These are phyloP conservation scores for Paralinhomoeus sp. DNA, from an alignment of 2,888 invertebrate genomes.

Conservation along the genomic window DNA sequence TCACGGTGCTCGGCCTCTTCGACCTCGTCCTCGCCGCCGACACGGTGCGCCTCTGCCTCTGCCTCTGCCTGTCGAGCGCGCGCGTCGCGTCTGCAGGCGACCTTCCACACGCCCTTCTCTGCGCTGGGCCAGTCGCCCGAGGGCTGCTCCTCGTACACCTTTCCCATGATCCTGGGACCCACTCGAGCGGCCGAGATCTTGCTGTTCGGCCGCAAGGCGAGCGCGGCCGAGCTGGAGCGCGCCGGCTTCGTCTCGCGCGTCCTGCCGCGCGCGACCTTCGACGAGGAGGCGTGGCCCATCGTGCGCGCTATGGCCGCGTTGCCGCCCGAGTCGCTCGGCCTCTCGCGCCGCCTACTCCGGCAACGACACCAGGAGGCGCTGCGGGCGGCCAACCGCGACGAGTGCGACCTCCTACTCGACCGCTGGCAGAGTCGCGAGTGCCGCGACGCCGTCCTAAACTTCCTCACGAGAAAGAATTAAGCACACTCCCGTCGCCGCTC, in stretches of 20 bases:
- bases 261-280: constrained; percentile 34
- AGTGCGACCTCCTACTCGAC: no score
- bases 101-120: constrained; percentile 66
- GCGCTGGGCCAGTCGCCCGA: constrained; percentile 62
- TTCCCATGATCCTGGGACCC: constrained; percentile 55
- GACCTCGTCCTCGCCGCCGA: constrained; percentile 73
- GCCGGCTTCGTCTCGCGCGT: constrained; percentile 55
- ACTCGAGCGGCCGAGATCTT: constrained; percentile 36
- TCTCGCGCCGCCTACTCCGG: no score
- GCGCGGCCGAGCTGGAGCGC: constrained; percentile 51
- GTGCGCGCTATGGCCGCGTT: constrained; percentile 10
- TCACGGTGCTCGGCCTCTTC: constrained; percentile 57
- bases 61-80: not conserved
- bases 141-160: constrained; percentile 62
- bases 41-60: constrained; percentile 20
- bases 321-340: no score
- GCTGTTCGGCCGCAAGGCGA: constrained; percentile 48
- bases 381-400: no score
- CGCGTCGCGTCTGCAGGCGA: constrained; percentile 47
- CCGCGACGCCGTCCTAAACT: no score
- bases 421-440: no score
- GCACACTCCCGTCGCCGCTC: no score
- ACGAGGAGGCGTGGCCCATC: constrained; percentile 3
- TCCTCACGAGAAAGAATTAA: no score
- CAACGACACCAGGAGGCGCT: no score